A percentile compares a stretch with the other conserved stretches of the same genome.
Evolutionary conservation across 2,888 invertebrate genomes (phyloP).

Genomic region (Lycocerus yunnanus): DNA sequence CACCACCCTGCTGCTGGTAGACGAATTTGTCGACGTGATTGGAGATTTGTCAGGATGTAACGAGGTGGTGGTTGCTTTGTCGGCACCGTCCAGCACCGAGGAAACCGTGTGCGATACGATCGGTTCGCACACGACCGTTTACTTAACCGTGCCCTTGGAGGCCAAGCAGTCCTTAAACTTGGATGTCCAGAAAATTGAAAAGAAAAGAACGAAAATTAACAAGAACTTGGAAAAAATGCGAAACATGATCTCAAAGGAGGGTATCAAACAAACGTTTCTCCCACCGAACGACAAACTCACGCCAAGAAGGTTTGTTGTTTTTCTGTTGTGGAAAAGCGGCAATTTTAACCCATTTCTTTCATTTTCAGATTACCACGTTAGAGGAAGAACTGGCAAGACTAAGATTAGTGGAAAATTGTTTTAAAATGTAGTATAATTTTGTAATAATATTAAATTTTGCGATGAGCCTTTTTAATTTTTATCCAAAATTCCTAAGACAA

Average conservation of each 20-base stretch:
- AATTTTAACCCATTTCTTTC: neutral
- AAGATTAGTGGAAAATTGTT: slow-evolving; percentile 38
- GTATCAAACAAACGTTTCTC: slow-evolving; percentile 46
- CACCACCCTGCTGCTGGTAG: slow-evolving; percentile 27
- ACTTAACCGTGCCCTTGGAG: slow-evolving; percentile 47
- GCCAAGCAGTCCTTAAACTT: slow-evolving; percentile 40
- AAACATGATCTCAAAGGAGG: slow-evolving; percentile 42
- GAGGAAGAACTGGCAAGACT: slow-evolving; percentile 46
- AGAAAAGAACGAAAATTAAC: slow-evolving; percentile 47
- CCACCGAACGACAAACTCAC: slow-evolving; percentile 44
- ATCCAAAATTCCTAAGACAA: no score
- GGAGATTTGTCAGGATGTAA: slow-evolving; percentile 44
- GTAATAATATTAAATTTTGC: neutral
- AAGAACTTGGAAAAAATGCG: slow-evolving; percentile 49
- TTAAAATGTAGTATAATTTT: neutral
- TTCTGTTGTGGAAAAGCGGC: neutral
- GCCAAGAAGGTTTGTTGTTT: slow-evolving; percentile 44
- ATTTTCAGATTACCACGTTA: slow-evolving; percentile 38
- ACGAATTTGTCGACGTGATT: slow-evolving; percentile 36
- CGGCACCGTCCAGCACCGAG: neutral
- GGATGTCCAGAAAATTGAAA: slow-evolving; percentile 45
- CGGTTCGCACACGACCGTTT: slow-evolving; percentile 40
- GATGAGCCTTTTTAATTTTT: no score
- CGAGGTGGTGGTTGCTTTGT: slow-evolving; percentile 27
- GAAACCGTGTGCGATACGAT: slow-evolving; percentile 41